These are phyloP conservation scores for Coracias cyanogaster DNA, from an alignment of 2,797 vertebrate genomes.

Conservation along the genomic window DNA sequence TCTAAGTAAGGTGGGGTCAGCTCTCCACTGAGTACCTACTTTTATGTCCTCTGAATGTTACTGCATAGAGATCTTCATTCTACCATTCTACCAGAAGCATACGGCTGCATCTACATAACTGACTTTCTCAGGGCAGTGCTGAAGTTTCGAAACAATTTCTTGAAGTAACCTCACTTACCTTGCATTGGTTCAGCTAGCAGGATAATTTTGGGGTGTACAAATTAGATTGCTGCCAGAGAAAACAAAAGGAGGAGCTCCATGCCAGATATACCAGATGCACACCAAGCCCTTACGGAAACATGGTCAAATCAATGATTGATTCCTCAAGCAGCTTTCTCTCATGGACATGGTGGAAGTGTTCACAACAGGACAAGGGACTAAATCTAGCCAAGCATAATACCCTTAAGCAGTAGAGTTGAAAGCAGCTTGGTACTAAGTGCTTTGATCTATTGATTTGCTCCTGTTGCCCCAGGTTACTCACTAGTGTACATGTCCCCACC, in stretches of 20 bases:
- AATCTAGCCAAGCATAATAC: slow-evolving; percentile 4
- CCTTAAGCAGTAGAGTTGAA: not conserved
- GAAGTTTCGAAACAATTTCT: not conserved
- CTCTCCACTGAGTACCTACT: not conserved
- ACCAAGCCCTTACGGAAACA: not conserved
- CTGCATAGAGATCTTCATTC: not conserved
- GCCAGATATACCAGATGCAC: not conserved
- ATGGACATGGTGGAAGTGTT: not conserved
- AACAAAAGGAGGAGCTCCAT: not conserved
- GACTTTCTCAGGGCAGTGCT: not conserved
- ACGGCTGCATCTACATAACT: not conserved
- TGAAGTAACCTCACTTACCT: not conserved
- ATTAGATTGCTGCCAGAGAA: not conserved
- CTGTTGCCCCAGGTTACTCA: not conserved
- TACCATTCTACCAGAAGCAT: not conserved
- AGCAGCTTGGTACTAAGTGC: slow-evolving; percentile 5
- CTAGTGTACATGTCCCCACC: not conserved
- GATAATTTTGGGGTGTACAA: not conserved
- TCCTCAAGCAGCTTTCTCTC: not conserved
- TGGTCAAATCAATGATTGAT: not conserved
- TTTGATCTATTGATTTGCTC: not conserved
- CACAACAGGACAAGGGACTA: not conserved
- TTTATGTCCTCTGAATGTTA: not conserved
- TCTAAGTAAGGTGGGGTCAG: not conserved
- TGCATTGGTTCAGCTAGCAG: not conserved